Conservation (phyloP, 1,140 invertebrate species). For the Trissolcus basalis region DNA sequence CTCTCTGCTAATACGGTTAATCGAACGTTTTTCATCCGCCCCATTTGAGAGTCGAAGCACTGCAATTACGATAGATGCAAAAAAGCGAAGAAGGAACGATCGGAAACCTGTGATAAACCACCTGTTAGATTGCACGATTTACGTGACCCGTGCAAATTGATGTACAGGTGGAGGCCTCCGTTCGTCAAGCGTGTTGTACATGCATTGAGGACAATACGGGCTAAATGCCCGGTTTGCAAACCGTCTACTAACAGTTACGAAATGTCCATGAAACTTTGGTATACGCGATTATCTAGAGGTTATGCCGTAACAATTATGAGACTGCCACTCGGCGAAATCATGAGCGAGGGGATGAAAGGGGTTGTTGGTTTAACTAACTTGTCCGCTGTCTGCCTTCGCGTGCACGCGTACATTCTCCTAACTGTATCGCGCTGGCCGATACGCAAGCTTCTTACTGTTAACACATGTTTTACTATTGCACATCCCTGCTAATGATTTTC, state of each 20-base stretch:
- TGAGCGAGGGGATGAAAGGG: conserved; percentile 47
- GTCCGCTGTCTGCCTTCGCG: conserved; percentile 66
- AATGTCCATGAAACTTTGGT: conserved; percentile 74
- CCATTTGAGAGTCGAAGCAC: conserved; percentile 4
- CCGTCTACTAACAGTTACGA: conserved; percentile 72
- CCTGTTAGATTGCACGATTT: conserved; percentile 57
- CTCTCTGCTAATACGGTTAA: conserved; percentile 13
- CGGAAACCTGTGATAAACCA: conserved; percentile 56
- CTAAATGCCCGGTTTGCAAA: conserved; percentile 72
- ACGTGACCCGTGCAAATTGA: conserved; percentile 54
- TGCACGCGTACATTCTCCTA: conserved; percentile 58
- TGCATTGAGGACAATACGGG: conserved; percentile 73
- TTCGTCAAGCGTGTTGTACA: conserved; percentile 49
- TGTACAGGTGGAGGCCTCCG: conserved; percentile 51
- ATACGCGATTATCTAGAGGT: conserved; percentile 75
- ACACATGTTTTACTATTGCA: conserved; percentile 33
- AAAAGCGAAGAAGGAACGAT: conserved; percentile 33
- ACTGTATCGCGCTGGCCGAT: conserved; percentile 31
- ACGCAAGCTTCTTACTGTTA: conserved; percentile 19
- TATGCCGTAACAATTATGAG: conserved; percentile 76
- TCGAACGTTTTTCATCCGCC: conserved; percentile 26
- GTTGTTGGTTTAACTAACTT: conserved; percentile 66
- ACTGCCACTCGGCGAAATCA: conserved; percentile 69
- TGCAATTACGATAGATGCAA: conserved; percentile 40
- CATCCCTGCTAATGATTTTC: conserved; percentile 31